Evolutionary conservation across 2,888 invertebrate species (phyloP).

Genomic region (Drosophila sordidula): DNA sequence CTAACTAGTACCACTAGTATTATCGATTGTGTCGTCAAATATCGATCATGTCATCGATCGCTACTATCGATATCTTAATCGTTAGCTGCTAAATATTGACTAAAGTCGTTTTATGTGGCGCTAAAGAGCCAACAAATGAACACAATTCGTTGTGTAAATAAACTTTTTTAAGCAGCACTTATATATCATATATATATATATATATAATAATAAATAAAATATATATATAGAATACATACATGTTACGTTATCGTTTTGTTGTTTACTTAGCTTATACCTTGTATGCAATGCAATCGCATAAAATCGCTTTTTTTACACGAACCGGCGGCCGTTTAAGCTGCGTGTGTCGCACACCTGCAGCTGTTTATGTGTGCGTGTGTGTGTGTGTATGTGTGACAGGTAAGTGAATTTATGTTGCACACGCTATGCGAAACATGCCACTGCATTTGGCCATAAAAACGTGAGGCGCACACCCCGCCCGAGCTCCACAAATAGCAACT

Average conservation of each 20-base stretch:
- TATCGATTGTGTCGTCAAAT: not conserved
- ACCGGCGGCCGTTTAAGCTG: slow-evolving; percentile 41
- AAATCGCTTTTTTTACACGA: slow-evolving; percentile 63
- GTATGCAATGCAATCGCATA: slow-evolving; percentile 21
- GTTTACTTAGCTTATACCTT: not conserved
- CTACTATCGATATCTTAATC: not conserved
- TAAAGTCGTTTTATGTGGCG: too few species aligned
- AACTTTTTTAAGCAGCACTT: not conserved
- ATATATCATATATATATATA: too few species aligned
- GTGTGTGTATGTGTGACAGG: slow-evolving; percentile 62
- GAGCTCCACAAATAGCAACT: slow-evolving; percentile 25
- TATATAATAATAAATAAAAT: too few species aligned
- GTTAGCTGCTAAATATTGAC: not conserved
- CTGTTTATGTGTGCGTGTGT: slow-evolving; percentile 19
- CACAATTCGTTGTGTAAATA: too few species aligned
- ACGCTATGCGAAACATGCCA: slow-evolving; percentile 73
- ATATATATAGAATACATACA: not conserved
- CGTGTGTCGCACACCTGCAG: slow-evolving; percentile 34
- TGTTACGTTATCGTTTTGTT: not conserved
- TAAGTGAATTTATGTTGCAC: slow-evolving; percentile 78
- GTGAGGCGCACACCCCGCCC: slow-evolving; percentile 13
- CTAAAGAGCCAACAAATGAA: not conserved
- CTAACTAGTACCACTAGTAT: not conserved
- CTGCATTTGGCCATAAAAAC: slow-evolving; percentile 71
- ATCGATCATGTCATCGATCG: not conserved